Conservation (phyloP, 2,797 vertebrate genomes). For the Xiphophorus birchmanni region DNA sequence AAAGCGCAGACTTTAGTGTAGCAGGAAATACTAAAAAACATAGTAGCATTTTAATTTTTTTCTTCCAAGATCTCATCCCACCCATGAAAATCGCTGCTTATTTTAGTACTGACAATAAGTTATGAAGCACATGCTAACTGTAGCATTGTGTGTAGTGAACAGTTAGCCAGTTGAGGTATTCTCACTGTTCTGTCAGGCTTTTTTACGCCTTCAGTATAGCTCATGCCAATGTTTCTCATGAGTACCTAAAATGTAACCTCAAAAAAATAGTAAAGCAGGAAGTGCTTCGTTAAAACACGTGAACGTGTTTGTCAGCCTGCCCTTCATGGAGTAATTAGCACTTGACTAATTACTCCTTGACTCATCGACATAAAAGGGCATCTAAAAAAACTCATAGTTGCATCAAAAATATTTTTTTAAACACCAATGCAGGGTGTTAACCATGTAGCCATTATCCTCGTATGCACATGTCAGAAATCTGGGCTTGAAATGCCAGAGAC, state of each 20-base stretch:
- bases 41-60: background rate
- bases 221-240: background rate
- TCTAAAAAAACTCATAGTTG: background rate
- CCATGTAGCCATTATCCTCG: background rate
- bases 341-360: background rate
- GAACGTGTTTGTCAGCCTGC: background rate
- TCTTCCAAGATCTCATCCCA: background rate
- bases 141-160: background rate
- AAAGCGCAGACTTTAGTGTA: background rate
- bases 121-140: background rate
- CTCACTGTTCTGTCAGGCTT: background rate
- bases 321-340: background rate
- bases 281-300: background rate
- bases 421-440: background rate
- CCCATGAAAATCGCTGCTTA: background rate
- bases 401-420: background rate
- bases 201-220: background rate
- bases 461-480: background rate
- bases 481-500: background rate
- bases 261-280: background rate
- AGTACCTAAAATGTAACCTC: background rate
- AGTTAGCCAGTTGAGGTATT: background rate
- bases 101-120: background rate
- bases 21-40: background rate
- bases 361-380: background rate